Conservation (phyloP, 2,797 vertebrate species). For the Pseudochaenichthys georgianus region DNA sequence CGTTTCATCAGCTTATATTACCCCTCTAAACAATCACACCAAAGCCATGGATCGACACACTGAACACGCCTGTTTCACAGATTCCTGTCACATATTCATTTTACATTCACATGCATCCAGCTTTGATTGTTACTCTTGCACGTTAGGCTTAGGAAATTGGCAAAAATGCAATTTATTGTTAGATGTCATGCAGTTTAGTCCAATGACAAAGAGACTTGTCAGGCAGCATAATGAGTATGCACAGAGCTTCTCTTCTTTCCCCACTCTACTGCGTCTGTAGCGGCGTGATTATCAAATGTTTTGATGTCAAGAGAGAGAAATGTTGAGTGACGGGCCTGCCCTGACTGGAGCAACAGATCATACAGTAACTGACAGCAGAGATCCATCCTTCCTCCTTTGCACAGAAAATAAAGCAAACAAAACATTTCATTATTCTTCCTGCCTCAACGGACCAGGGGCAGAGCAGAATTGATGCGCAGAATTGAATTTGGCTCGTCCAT, state of each 20-base stretch:
- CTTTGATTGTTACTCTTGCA: slow-evolving; percentile 40
- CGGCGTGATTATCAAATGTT: slow-evolving; percentile 78
- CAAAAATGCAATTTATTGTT: slow-evolving; percentile 70
- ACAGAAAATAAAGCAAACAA: slow-evolving; percentile 63
- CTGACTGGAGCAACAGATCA: slow-evolving; percentile 65
- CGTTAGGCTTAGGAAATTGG: slow-evolving; percentile 50
- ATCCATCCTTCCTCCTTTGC: slow-evolving; percentile 58
- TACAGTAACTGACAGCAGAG: slow-evolving; percentile 74
- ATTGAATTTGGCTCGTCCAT: slow-evolving; percentile 83
- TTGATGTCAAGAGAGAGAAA: slow-evolving; percentile 74
- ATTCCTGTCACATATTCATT: slow-evolving; percentile 50
- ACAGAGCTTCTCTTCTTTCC: slow-evolving; percentile 21
- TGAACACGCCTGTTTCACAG: slow-evolving; percentile 54
- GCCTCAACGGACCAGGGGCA: slow-evolving; percentile 73
- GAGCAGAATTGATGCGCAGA: slow-evolving; percentile 78
- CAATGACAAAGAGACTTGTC: slow-evolving; percentile 69
- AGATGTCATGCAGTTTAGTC: slow-evolving; percentile 78
- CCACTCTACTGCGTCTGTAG: slow-evolving; percentile 63
- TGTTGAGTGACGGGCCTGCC: slow-evolving; percentile 78
- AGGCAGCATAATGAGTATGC: slow-evolving; percentile 66
- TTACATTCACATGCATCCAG: slow-evolving; percentile 49
- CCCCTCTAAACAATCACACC: slow-evolving; percentile 32
- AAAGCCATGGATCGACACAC: slow-evolving; percentile 8
- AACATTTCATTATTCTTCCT: slow-evolving; percentile 89
- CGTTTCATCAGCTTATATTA: slow-evolving; percentile 36